Conservation (phyloP, 2,888 invertebrate genomes). For the Laothoe populi region DNA sequence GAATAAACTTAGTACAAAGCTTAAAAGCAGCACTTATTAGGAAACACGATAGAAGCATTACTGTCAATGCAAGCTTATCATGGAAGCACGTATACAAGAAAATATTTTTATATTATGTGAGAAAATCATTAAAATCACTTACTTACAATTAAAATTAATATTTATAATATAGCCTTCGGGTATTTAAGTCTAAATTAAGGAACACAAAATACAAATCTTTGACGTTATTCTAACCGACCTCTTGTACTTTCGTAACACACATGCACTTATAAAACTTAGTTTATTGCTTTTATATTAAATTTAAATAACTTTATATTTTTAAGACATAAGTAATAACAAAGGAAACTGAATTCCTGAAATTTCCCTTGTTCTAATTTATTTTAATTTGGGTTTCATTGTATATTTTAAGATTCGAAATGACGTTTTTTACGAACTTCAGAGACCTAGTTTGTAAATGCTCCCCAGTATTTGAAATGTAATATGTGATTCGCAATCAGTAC, state of each 20-base stretch:
- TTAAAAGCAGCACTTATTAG: slow-evolving; percentile 47
- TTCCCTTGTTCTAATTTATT: too few relatives aligned
- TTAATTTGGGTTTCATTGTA: too few relatives aligned
- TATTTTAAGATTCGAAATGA: too few relatives aligned
- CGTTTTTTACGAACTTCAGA: too few relatives aligned
- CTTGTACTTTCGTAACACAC: neutral
- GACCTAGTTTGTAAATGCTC: too few relatives aligned
- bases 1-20: slow-evolving; percentile 49
- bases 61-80: slow-evolving; percentile 53
- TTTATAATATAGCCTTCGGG: slow-evolving; percentile 33
- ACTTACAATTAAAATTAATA: slow-evolving; percentile 19
- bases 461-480: too few relatives aligned
- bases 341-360: neutral
- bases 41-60: slow-evolving; percentile 53
- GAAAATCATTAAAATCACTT: slow-evolving; percentile 15
- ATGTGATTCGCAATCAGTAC: too few relatives aligned
- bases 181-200: slow-evolving; percentile 36
- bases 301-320: neutral
- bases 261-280: neutral
- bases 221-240: neutral
- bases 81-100: slow-evolving; percentile 59
- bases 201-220: slow-evolving; percentile 32
- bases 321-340: neutral
- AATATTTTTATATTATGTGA: slow-evolving; percentile 21
- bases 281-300: neutral